Percentiles rank a stretch among this genome's conserved stretches.
These are phyloP conservation scores for Toxonevra muliebris DNA, from an alignment of 2,888 invertebrate species.

Conservation along the genomic window DNA sequence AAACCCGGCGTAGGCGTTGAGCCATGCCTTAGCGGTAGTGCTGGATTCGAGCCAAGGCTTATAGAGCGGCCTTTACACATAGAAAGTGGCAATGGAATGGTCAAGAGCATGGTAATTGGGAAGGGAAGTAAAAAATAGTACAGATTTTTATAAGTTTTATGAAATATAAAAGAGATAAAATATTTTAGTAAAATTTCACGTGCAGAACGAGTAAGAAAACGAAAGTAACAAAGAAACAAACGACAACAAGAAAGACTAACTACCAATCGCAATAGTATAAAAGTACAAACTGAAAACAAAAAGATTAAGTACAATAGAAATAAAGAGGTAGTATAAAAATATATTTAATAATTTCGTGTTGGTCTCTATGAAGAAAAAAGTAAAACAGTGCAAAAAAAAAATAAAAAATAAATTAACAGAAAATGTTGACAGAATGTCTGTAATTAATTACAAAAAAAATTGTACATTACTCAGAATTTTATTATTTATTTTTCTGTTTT, in stretches of 20 bases:
- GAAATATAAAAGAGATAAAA: constrained; percentile 16
- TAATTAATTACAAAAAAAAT: constrained; percentile 13
- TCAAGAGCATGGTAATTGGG: constrained; percentile 22
- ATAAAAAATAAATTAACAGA: constrained; percentile 24
- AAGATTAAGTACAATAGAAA: neutral
- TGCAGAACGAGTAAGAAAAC: constrained; percentile 17
- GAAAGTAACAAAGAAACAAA: neutral
- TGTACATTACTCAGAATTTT: constrained; percentile 11
- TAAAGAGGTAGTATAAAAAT: too few species aligned
- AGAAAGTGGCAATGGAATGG: constrained; percentile 15
- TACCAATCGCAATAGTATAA: neutral
- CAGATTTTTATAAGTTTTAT: constrained; percentile 20
- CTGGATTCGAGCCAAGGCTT: constrained; percentile 66
- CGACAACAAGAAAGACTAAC: neutral
- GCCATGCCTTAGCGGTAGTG: constrained; percentile 65
- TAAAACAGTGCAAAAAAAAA: too few species aligned
- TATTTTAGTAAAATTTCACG: constrained; percentile 6
- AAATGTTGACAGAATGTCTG: constrained; percentile 25
- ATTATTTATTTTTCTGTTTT: constrained; percentile 6
- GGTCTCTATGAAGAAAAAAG: too few species aligned
- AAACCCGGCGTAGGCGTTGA: constrained; percentile 83
- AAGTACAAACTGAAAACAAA: constrained; percentile 5
- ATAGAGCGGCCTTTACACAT: constrained; percentile 61
- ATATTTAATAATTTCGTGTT: too few species aligned
- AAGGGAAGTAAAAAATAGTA: constrained; percentile 20